A percentile compares a stretch with the other conserved stretches of the same genome.
phyloP scores from a whole-genome alignment of 2,113 vertebrate species.

The Catagonus wagneri region DNA sequence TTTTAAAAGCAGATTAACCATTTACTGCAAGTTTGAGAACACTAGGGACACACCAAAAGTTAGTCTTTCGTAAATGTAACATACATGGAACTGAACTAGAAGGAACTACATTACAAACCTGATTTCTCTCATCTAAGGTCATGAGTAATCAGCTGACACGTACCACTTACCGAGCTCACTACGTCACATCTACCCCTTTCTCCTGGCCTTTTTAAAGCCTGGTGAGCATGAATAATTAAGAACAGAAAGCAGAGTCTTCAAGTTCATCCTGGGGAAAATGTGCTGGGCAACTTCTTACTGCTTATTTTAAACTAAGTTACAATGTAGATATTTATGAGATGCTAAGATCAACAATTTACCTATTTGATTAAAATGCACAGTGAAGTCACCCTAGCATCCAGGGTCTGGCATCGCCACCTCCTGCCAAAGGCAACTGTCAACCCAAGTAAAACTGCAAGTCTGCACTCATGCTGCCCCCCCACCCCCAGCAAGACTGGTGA shows the following conservation, averaged over 20 bases:
- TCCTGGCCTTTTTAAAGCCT: not conserved
- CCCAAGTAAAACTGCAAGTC: fast-evolving
- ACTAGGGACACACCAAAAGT: not conserved
- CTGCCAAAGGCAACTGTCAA: not conserved
- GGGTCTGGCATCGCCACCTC: not conserved
- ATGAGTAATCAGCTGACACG: not conserved
- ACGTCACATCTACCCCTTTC: fast-evolving
- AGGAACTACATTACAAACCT: not conserved
- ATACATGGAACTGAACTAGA: fast-evolving
- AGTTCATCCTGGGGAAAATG: not conserved
- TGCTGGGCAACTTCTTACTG: not conserved
- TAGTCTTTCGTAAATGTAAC: not conserved
- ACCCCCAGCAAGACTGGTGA: no score
- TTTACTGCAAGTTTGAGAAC: not conserved
- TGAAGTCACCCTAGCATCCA: not conserved
- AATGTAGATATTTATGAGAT: not conserved
- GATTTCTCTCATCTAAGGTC: not conserved
- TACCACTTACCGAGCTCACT: not conserved
- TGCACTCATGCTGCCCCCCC: not conserved
- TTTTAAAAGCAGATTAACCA: not conserved
- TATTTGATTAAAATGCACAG: not conserved
- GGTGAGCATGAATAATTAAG: fast-evolving
- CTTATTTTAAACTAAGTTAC: not conserved
- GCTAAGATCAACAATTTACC: not conserved
- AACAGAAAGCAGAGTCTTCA: not conserved